phyloP scores from a whole-genome alignment of 2,888 invertebrate species.

The Drosophila putrida region DNA sequence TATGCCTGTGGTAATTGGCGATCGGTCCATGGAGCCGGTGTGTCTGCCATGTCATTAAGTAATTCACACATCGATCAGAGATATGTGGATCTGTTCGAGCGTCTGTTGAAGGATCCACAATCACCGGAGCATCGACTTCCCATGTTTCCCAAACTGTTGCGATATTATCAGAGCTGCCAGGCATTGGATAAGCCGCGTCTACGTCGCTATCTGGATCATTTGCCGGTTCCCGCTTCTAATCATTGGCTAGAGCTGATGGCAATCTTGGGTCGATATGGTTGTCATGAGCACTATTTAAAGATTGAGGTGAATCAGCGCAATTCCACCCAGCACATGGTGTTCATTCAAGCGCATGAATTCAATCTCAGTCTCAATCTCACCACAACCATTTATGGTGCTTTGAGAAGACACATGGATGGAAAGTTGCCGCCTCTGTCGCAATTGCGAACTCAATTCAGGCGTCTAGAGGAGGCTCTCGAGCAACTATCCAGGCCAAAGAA shows the following conservation, averaged over 20 bases:
- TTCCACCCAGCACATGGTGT: slow-evolving; percentile 60
- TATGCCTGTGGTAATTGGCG: slow-evolving; percentile 79
- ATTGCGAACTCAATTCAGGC: slow-evolving; percentile 51
- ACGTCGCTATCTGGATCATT: slow-evolving; percentile 57
- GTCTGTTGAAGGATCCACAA: slow-evolving; percentile 23
- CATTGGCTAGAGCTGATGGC: slow-evolving; percentile 71
- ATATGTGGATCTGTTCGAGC: slow-evolving; percentile 62
- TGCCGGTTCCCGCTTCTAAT: slow-evolving; percentile 28
- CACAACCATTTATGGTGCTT: slow-evolving; percentile 50
- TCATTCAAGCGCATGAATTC: slow-evolving; percentile 67
- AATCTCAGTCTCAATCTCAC: slow-evolving; percentile 55
- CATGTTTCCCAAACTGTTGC: slow-evolving; percentile 64
- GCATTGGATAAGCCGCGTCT: slow-evolving; percentile 35
- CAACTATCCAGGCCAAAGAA: slow-evolving; percentile 34
- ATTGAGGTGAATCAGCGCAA: slow-evolving; percentile 67
- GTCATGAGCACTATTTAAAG: slow-evolving; percentile 68
- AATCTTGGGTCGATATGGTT: slow-evolving; percentile 72
- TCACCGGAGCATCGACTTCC: slow-evolving; percentile 41
- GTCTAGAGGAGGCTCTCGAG: slow-evolving; percentile 55
- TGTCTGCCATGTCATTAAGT: slow-evolving; percentile 67
- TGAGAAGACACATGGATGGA: slow-evolving; percentile 34
- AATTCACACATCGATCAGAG: slow-evolving; percentile 63
- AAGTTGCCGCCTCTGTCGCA: slow-evolving; percentile 12
- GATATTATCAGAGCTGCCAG: slow-evolving; percentile 68
- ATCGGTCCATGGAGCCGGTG: slow-evolving; percentile 37